These are phyloP conservation scores for Slavum lentiscoides DNA, from an alignment of 2,888 invertebrate genomes.

Conservation along the genomic window DNA sequence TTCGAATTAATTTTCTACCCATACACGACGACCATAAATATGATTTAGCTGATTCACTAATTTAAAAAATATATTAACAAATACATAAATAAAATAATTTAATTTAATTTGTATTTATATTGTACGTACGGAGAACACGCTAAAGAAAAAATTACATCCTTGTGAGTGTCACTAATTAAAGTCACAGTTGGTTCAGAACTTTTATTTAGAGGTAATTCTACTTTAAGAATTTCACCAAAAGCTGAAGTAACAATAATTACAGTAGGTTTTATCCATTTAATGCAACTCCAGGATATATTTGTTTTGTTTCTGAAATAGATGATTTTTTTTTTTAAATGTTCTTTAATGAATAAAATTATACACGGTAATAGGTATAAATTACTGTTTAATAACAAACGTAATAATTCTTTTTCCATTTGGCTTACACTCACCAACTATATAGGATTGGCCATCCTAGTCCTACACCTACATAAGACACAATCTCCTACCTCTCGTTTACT, in stretches of 20 bases:
- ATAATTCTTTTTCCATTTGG: too few species aligned
- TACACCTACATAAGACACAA: too few species aligned
- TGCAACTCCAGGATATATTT: slow-evolving; percentile 45
- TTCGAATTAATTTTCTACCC: slow-evolving; percentile 50
- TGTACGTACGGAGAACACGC: slow-evolving; percentile 26
- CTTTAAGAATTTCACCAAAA: slow-evolving; percentile 48
- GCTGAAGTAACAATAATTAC: slow-evolving; percentile 33
- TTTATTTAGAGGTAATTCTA: slow-evolving; percentile 15
- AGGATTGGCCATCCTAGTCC: too few species aligned
- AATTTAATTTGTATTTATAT: background rate
- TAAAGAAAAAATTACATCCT: slow-evolving; percentile 45
- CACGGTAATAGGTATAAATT: background rate
- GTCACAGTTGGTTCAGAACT: slow-evolving; percentile 10
- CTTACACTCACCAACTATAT: too few species aligned
- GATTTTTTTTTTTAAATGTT: background rate
- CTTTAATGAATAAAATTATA: background rate
- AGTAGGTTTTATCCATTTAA: slow-evolving; percentile 48
- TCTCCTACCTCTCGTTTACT: too few species aligned
- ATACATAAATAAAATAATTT: background rate
- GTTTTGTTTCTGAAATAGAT: slow-evolving; percentile 41
- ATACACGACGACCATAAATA: slow-evolving; percentile 49
- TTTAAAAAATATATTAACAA: background rate
- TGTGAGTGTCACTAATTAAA: slow-evolving; percentile 37
- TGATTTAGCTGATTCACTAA: slow-evolving; percentile 27
- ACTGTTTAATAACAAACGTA: background rate